These are phyloP conservation scores for Tubulanus polymorphus DNA, from an alignment of 2,888 invertebrate species.

Conservation along the genomic window DNA sequence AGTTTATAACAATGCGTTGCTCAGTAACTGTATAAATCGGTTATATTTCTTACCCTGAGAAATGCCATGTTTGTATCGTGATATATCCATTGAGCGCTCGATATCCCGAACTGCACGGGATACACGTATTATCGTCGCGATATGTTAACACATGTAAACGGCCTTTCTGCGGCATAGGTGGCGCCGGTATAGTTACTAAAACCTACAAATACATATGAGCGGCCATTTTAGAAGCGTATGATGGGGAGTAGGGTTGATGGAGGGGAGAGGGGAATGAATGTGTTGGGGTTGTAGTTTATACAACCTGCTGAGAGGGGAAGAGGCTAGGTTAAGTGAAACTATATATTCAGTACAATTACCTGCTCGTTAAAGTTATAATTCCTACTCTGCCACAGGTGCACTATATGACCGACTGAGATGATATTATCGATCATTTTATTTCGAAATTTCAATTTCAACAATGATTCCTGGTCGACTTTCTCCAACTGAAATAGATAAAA, in stretches of 20 bases:
- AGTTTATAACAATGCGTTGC: neutral
- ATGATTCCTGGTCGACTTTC: slow-evolving; percentile 14
- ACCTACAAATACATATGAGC: no score
- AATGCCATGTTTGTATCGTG: slow-evolving; percentile 38
- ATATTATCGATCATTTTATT: slow-evolving; percentile 31
- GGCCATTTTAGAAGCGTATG: no score
- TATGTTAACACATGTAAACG: slow-evolving; percentile 39
- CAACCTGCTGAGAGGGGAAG: no score
- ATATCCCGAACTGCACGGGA: slow-evolving; percentile 35
- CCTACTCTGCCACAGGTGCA: slow-evolving; percentile 24
- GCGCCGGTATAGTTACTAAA: slow-evolving; percentile 44
- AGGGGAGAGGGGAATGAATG: no score
- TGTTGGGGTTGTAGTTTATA: no score
- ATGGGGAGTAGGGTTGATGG: no score
- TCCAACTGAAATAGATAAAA: slow-evolving; percentile 19
- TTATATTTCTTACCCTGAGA: slow-evolving; percentile 35
- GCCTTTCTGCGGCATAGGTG: slow-evolving; percentile 28
- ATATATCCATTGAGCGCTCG: slow-evolving; percentile 33
- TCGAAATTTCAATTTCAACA: slow-evolving; percentile 14
- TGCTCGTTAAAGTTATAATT: slow-evolving; percentile 19
- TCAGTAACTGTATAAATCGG: neutral
- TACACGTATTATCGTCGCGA: slow-evolving; percentile 42
- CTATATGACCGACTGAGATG: slow-evolving; percentile 37
- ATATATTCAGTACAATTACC: no score
- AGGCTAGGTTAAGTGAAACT: no score